Evolutionary conservation across 2,888 invertebrate genomes (phyloP).

Genomic region (Uropetala carovei): DNA sequence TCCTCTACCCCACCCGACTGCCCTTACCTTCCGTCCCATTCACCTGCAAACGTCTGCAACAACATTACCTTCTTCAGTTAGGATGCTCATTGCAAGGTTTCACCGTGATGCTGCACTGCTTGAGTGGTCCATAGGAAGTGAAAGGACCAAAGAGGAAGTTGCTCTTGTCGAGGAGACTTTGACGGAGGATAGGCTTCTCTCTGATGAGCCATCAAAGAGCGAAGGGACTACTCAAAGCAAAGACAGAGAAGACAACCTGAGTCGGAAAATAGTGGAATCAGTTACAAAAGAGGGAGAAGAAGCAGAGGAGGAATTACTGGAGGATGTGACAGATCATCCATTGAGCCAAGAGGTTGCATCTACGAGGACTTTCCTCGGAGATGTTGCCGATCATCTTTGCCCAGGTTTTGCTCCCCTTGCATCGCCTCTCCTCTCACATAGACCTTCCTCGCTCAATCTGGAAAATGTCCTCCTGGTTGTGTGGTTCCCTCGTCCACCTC

Average conservation of each 20-base stretch:
- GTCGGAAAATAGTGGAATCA: background rate
- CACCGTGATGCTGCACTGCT: slow-evolving; percentile 45
- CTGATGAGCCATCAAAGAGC: background rate
- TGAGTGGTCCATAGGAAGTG: slow-evolving; percentile 5
- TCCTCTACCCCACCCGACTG: slow-evolving; percentile 28
- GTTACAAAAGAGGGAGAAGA: background rate
- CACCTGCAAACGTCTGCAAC: background rate
- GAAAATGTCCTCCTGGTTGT: slow-evolving; percentile 70
- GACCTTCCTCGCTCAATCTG: background rate
- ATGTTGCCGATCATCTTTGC: slow-evolving; percentile 70
- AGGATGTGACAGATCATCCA: background rate
- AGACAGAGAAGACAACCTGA: slow-evolving; percentile 44
- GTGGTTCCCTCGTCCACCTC: slow-evolving; percentile 70
- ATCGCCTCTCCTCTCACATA: slow-evolving; percentile 66
- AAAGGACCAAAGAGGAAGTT: slow-evolving; percentile 47
- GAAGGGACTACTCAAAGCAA: background rate
- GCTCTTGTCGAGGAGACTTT: slow-evolving; percentile 18
- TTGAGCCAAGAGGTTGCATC: background rate
- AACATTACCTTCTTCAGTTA: background rate
- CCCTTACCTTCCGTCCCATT: slow-evolving; percentile 35
- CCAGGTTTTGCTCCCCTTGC: slow-evolving; percentile 70
- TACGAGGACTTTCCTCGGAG: slow-evolving; percentile 69
- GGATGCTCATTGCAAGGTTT: slow-evolving; percentile 24
- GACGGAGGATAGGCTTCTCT: slow-evolving; percentile 1
- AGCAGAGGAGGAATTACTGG: background rate